Percentiles rank a stretch among this genome's conserved stretches.
Conservation (phyloP, 1,140 invertebrate genomes). For the Babylonia areolata region DNA sequence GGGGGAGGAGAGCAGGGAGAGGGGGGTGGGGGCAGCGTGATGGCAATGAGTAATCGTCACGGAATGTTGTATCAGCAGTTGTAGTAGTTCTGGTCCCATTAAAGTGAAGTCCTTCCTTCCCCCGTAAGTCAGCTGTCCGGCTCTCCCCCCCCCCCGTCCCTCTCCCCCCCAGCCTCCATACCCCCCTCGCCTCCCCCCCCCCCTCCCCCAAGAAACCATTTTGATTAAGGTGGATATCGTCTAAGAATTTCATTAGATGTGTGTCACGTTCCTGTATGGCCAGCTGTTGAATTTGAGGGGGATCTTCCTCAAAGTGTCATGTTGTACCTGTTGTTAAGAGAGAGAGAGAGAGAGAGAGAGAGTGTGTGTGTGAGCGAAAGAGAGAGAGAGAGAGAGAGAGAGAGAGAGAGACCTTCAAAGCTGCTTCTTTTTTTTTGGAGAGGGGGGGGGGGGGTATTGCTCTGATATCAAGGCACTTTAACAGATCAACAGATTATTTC, state of each 20-base stretch:
- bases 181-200: not conserved
- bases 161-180: not conserved
- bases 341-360: no score
- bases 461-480: no score
- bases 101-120: no score
- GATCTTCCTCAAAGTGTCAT: no score
- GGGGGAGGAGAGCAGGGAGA: not conserved
- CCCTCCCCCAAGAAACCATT: not conserved
- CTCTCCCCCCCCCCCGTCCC: not conserved
- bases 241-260: no score
- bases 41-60: not conserved
- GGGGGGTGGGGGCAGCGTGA: not conserved
- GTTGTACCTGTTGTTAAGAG: no score
- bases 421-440: no score
- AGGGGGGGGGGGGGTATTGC: no score
- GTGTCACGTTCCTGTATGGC: not conserved
- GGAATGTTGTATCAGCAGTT: slow-evolving; percentile 1
- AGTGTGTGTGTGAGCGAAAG: no score
- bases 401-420: not conserved
- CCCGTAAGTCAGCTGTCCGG: not conserved
- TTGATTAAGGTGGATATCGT: no score
- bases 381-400: not conserved
- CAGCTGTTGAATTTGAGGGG: no score
- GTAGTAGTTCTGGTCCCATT: not conserved
- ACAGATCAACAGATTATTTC: no score